phyloP scores from a whole-genome alignment of 2,113 vertebrate genomes.

The Acanthisitta chloris region DNA sequence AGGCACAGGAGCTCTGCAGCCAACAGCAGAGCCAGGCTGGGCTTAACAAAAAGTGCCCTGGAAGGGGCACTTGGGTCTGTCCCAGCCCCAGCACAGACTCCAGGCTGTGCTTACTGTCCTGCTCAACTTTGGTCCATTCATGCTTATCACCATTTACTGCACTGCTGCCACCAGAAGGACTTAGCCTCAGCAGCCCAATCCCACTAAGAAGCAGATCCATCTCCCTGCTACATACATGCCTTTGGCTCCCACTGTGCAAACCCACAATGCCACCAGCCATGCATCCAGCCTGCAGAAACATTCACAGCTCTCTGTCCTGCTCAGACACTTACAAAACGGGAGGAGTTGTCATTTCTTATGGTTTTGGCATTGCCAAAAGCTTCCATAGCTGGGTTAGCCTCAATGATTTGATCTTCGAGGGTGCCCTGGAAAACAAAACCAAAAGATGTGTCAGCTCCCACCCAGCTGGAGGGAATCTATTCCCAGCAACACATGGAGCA shows the following conservation, averaged over 20 bases:
- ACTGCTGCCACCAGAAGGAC: neutral
- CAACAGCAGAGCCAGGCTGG: neutral
- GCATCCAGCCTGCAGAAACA: neutral
- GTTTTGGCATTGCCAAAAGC: constrained; percentile 96
- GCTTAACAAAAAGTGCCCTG: neutral
- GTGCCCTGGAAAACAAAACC: constrained; percentile 79
- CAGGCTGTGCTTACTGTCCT: neutral
- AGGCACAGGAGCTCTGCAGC: neutral
- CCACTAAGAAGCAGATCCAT: neutral
- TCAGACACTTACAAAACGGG: constrained; percentile 86
- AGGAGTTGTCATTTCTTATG: constrained; percentile 92
- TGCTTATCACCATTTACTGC: neutral
- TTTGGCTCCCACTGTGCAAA: neutral
- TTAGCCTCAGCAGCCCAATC: too few relatives aligned
- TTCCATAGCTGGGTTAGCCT: constrained; percentile 96
- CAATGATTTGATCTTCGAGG: constrained; percentile 94
- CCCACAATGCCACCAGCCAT: fast-evolving
- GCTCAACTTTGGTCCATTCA: fast-evolving
- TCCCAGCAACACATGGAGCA: neutral
- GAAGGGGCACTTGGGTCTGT: neutral
- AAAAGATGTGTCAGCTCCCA: neutral
- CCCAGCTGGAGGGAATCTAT: neutral
- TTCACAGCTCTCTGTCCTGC: neutral
- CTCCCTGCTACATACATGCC: fast-evolving
- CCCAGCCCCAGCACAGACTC: neutral